phyloP scores from a whole-genome alignment of 2,888 invertebrate genomes.

The Ecliptopera silaceata region DNA sequence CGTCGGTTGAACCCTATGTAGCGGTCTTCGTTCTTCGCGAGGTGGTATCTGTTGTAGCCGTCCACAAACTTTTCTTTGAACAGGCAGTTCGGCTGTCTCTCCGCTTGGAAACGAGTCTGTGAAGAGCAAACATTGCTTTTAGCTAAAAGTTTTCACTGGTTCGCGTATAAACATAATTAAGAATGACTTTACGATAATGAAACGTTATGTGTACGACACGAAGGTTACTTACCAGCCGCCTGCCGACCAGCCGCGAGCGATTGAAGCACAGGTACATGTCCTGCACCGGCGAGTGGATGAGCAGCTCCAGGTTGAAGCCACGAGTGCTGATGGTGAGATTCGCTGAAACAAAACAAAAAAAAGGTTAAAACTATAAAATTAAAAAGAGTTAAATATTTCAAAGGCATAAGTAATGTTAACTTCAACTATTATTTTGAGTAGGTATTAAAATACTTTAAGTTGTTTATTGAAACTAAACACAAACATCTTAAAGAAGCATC shows the following conservation, averaged over 20 bases:
- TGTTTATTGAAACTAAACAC: too few species aligned
- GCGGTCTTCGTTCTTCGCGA: conserved; percentile 83
- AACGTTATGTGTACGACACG: not conserved
- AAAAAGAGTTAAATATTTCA: too few species aligned
- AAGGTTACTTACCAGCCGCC: conserved; percentile 80
- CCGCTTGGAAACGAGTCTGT: conserved; percentile 82
- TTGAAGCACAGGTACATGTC: conserved; percentile 91
- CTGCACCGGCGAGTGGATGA: conserved; percentile 87
- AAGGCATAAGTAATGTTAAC: too few species aligned
- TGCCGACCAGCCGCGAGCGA: conserved; percentile 88
- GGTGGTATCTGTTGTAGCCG: conserved; percentile 85
- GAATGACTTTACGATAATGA: too few species aligned
- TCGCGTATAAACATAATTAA: too few species aligned
- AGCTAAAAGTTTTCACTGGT: too few species aligned
- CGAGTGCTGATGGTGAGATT: conserved; percentile 86
- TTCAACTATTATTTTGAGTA: too few species aligned
- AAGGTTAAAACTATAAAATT: not conserved
- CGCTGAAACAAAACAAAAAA: conserved; percentile 80
- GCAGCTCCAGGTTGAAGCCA: conserved; percentile 83
- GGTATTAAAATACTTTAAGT: too few species aligned
- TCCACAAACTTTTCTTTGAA: conserved; percentile 86
- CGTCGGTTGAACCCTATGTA: conserved; percentile 85
- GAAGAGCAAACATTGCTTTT: conserved; percentile 48
- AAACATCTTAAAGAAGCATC: too few species aligned
- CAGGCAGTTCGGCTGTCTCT: conserved; percentile 83